A percentile compares a stretch with the other conserved stretches of the same genome.
These are phyloP conservation scores for Drosophila neoperkinsi DNA, from an alignment of 2,888 invertebrate species.

Conservation along the genomic window DNA sequence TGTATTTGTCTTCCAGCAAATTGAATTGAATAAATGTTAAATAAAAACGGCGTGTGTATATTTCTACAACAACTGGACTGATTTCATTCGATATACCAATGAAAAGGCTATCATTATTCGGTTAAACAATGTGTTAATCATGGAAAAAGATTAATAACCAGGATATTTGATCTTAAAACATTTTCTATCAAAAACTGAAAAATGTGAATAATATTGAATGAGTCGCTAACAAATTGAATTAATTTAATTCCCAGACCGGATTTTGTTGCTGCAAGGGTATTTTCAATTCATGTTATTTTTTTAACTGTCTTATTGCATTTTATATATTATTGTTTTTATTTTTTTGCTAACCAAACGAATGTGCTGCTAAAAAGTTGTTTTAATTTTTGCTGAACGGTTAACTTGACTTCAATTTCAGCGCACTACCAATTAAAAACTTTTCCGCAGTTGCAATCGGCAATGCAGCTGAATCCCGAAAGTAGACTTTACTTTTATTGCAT, in stretches of 20 bases:
- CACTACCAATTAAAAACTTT: conserved; percentile 69
- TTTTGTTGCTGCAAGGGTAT: not conserved
- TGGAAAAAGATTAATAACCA: not conserved
- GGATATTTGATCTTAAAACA: not conserved
- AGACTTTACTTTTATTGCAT: conserved; percentile 61
- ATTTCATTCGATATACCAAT: not conserved
- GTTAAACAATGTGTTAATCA: not conserved
- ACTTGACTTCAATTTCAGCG: conserved; percentile 45
- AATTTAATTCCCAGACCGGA: not conserved
- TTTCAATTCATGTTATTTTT: not conserved
- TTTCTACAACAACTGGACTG: conserved; percentile 6
- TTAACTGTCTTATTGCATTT: not conserved
- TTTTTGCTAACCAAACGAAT: conserved; percentile 21
- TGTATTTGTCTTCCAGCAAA: conserved; percentile 44
- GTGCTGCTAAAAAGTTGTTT: conserved; percentile 38
- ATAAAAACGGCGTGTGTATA: conserved; percentile 16
- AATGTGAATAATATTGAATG: not conserved
- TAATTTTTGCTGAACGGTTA: conserved; percentile 55
- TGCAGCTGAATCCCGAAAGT: conserved; percentile 47
- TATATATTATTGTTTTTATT: not conserved
- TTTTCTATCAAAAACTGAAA: not conserved
- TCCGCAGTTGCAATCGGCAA: conserved; percentile 33
- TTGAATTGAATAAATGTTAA: conserved; percentile 39
- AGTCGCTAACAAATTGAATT: not conserved
- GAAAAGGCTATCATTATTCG: too few species aligned